Evolutionary conservation across 2,797 vertebrate species (phyloP).

Genomic region (Craterocephalus amniculus): DNA sequence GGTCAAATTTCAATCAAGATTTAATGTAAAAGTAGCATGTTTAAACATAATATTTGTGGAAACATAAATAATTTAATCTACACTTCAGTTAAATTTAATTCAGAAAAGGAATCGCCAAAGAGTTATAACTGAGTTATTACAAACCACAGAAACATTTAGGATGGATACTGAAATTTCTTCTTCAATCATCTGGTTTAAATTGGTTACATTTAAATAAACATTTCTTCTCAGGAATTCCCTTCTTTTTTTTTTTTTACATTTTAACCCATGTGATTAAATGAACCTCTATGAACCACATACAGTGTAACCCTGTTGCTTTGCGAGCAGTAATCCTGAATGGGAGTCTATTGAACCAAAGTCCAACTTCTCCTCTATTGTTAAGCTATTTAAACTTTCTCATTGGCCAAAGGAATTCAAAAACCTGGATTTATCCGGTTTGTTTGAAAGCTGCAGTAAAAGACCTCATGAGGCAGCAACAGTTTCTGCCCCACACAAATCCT

Average conservation of each 20-base stretch:
- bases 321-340: conserved; percentile 30
- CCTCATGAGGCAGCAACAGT: conserved; percentile 9
- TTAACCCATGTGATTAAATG: conserved; percentile 6
- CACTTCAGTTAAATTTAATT: neutral
- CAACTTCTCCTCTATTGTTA: conserved; percentile 42
- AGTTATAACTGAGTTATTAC: neutral
- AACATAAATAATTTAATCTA: neutral
- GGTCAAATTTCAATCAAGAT: too few species aligned
- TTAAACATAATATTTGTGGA: neutral
- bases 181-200: neutral
- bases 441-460: conserved; percentile 18
- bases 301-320: conserved; percentile 9
- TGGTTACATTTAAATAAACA: neutral
- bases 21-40: neutral
- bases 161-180: neutral
- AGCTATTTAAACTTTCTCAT: conserved; percentile 32
- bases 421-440: conserved; percentile 26
- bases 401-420: conserved; percentile 47
- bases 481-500: conserved; percentile 2
- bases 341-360: conserved; percentile 47
- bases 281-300: conserved; percentile 5
- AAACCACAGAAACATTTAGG: neutral
- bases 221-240: neutral
- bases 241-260: neutral
- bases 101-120: neutral